These are phyloP conservation scores for Malurus elegans DNA, from an alignment of 2,113 vertebrate species.

Conservation along the genomic window DNA sequence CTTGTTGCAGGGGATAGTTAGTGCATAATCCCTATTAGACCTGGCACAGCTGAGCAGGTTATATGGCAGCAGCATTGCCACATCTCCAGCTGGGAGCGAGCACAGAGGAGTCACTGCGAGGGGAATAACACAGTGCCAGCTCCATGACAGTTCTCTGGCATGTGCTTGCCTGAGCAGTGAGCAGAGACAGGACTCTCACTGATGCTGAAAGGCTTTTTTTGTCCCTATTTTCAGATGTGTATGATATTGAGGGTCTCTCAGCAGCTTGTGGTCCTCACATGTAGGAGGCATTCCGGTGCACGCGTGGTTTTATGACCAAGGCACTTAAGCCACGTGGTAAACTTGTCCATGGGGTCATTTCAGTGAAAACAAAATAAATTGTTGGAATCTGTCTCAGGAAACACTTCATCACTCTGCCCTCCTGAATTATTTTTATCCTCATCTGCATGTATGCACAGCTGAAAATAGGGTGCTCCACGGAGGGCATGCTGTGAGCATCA, in stretches of 20 bases:
- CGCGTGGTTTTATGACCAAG: accelerated
- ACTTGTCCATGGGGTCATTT: not conserved
- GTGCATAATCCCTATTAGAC: not conserved
- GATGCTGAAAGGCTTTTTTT: not conserved
- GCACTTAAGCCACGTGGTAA: not conserved
- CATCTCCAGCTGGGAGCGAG: accelerated
- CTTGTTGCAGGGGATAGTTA: not conserved
- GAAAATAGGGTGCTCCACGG: not conserved
- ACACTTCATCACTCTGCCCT: not conserved
- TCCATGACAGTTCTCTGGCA: not conserved
- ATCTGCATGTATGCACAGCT: not conserved
- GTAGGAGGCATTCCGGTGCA: not conserved
- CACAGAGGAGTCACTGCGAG: not conserved
- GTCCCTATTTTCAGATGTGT: not conserved
- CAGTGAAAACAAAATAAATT: not conserved
- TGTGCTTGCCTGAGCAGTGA: accelerated
- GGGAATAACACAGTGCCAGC: not conserved
- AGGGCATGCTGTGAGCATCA: not conserved
- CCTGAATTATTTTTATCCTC: not conserved
- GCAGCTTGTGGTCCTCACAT: not conserved
- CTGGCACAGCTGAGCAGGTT: accelerated
- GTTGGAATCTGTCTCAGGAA: not conserved
- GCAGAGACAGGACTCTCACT: not conserved
- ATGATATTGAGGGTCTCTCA: not conserved
- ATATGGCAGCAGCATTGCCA: not conserved